Conservation (phyloP, 2,797 vertebrate genomes). For the Poecilia gillii region DNA sequence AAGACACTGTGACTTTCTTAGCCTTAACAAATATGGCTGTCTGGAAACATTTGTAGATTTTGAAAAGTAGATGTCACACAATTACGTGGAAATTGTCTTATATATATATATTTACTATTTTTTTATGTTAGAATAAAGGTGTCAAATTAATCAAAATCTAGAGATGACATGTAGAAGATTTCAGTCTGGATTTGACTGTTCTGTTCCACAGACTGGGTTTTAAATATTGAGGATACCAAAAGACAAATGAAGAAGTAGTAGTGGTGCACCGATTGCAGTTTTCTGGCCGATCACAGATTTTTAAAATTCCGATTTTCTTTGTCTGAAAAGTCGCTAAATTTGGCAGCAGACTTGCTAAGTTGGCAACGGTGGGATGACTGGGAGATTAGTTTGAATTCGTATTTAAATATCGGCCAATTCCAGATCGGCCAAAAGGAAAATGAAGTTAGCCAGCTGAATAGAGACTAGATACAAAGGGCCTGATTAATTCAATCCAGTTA, state of each 20-base stretch:
- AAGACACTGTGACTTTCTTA: neutral
- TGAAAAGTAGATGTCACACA: neutral
- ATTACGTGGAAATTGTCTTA: neutral
- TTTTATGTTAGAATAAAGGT: neutral
- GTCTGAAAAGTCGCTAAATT: neutral
- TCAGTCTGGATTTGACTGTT: neutral
- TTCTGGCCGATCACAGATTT: neutral
- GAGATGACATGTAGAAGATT: neutral
- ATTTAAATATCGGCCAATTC: neutral
- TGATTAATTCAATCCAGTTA: neutral
- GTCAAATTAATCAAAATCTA: neutral
- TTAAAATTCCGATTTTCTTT: neutral
- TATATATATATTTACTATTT: too few species aligned
- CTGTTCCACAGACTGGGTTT: neutral
- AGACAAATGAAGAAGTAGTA: neutral
- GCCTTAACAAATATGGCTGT: neutral
- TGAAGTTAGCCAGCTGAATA: neutral
- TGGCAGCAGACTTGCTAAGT: neutral
- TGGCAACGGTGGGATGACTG: too few species aligned
- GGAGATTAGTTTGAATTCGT: too few species aligned
- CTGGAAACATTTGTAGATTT: neutral
- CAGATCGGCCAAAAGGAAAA: neutral
- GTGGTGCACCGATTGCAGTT: neutral
- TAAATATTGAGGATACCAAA: neutral
- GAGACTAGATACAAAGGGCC: neutral